Base-by-base conservation (phyloP, 64 coral and sea anemone genomes). In the Porites australiensis region DNA sequence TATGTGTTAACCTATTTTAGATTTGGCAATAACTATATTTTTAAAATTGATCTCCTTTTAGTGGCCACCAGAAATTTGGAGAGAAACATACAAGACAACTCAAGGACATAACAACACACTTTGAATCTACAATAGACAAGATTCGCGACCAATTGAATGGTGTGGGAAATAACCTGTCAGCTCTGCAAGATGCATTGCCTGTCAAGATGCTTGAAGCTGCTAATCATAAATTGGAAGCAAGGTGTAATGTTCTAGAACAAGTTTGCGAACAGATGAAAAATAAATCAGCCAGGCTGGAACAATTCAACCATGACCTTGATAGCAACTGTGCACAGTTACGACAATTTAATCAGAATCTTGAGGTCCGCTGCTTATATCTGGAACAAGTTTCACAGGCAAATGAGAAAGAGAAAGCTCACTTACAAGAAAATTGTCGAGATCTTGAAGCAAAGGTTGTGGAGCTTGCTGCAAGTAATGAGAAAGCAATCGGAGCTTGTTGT, bases 161-260 rank as follows among this genome's bases (percentile, higher is more conserved):
- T 58, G 75, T 98, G 4, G 54, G 88, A 71, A 63, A 89, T 11
- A 98, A 87, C 76, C 71, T 98, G 45, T 75, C 82, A 4, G 48
- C 82, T 44, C 92, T 98, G 37, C 95, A 98, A 82, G 92, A 98
- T 71, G 83, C 88, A 68, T 75, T 98, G 12, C 95, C 95, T 49
- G 47, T 98, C 13, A 98, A 88, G 80, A 94, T 91, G 82, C 92
- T 98, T 47, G 95, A 97, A 88, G 84, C 95, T 46, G 92, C 88
- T 61, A 97, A 94, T 94, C 87, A 81, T 48, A 91, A 94, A 58
- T 84, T 97, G 13, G 92, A 97, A 13, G 92, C 82, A 13, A 74
- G 95, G 66, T 97, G 95, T 46, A 84, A 94, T 58, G 69, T 97
- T 61, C 64, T 97, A 70, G 92, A 97, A 72, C 82, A 97, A 90